Evolutionary conservation across 1,140 invertebrate genomes (phyloP), one percentile per base, ranked within the genome.

Genomic region (Pantala flavescens): DNA sequence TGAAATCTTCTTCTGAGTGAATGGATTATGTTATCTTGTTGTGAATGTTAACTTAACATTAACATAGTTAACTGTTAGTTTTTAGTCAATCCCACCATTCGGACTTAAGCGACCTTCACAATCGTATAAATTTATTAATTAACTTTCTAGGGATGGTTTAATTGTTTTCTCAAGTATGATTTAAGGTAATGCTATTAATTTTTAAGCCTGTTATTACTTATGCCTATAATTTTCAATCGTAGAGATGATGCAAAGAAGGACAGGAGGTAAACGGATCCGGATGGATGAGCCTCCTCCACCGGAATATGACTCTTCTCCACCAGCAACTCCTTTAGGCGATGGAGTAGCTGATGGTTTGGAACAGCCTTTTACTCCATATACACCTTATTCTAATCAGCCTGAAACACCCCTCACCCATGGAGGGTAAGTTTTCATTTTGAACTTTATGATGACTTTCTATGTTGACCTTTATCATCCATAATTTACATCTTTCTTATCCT

Each of bases 201-300:
- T 36, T 9, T 2, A 36, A 5, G 28, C 28, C 28, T 9, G 9
- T 36, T 36, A 36, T 9, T 36, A 36, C 28, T 36, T 5, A 36
- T 36, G 28, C 9, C 28, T 36, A 36, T 36, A 5, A 36, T 36
- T 36, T 9, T 36, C n/a, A n/a, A 24, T 21, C n/a, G 24, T 24
- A 74, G 77, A 75, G 71, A 85, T 81, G 80, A 93, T 94, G 91
- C 89, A 92, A 81, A 87, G 91, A 77, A 85, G 91, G 76, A 63
- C 49, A 7, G 92, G 92, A 78, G 93, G 93, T 72, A 95, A 95
- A 84, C 86, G 93, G 74, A 95, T 95, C 79, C 90, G 93, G 70
- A 94, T 96, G 91, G 93, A 95, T 84, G 93, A 95, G 83, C 92
- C 93, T 74, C 86, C 87, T 14, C 92, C 92, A 72, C 91, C 90